Evolutionary conservation across 2,797 vertebrate genomes (phyloP).

Genomic region (Enteromius afrohamiltoni): DNA sequence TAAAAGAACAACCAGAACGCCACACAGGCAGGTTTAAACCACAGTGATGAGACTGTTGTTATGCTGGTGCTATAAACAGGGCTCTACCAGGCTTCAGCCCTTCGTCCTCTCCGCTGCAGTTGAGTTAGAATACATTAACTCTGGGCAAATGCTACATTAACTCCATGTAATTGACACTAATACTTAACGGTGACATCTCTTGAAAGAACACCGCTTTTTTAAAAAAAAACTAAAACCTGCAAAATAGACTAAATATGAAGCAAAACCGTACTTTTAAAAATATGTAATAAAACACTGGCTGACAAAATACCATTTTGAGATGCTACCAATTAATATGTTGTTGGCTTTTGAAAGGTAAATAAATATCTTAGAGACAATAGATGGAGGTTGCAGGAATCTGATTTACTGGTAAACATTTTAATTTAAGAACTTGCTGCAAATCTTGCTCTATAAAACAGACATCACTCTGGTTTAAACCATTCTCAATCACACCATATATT

Average conservation of each 20-base stretch:
- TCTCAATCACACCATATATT: constrained; percentile 2
- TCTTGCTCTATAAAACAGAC: background rate
- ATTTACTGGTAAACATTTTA: background rate
- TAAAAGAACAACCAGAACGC: constrained; percentile 36
- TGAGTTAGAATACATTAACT: constrained; percentile 57
- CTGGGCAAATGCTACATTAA: constrained; percentile 76
- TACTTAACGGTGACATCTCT: background rate
- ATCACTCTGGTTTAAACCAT: constrained; percentile 47
- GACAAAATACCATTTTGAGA: constrained; percentile 13
- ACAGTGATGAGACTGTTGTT: constrained; percentile 55
- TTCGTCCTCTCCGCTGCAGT: constrained; percentile 53
- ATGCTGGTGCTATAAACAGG: constrained; percentile 70
- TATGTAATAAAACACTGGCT: constrained; percentile 21
- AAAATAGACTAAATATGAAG: constrained; percentile 39
- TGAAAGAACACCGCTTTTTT: constrained; percentile 4
- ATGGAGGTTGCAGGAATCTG: background rate
- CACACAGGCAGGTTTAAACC: constrained; percentile 53
- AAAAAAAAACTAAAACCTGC: constrained; percentile 1
- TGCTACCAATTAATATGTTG: constrained; percentile 16
- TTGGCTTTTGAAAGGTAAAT: background rate
- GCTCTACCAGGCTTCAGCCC: constrained; percentile 63
- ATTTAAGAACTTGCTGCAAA: constrained; percentile 23
- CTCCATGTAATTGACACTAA: constrained; percentile 48
- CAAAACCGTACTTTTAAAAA: background rate
- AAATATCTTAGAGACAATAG: background rate